Evolutionary conservation across 2,888 invertebrate species (phyloP).

Genomic region (Dromius quadrimaculatus): DNA sequence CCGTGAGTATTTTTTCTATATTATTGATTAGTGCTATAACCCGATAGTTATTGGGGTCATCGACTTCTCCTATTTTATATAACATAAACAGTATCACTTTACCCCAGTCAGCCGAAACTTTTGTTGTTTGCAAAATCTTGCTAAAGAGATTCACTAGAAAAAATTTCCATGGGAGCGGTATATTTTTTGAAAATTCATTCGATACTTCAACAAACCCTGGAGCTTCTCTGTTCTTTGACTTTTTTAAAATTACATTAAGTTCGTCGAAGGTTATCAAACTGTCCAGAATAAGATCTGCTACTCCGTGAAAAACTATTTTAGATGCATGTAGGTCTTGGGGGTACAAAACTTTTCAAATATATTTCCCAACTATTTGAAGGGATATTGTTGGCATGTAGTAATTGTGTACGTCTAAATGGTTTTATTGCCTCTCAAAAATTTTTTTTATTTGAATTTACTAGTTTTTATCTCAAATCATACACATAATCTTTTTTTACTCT

Average conservation of each 20-base stretch:
- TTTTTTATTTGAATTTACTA: not conserved
- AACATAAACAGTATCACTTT: conserved; percentile 10
- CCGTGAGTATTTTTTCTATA: not conserved
- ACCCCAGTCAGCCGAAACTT: conserved; percentile 1
- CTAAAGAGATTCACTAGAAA: not conserved
- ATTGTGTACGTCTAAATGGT: not conserved
- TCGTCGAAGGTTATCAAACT: not conserved
- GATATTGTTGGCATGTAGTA: not conserved
- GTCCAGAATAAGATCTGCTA: not conserved
- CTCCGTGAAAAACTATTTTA: not conserved
- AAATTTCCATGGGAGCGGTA: conserved; percentile 2
- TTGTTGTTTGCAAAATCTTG: not conserved
- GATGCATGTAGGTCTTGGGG: not conserved
- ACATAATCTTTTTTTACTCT: not conserved
- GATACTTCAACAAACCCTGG: conserved; percentile 1
- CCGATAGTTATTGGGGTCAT: not conserved
- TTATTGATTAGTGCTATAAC: not conserved
- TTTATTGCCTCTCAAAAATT: not conserved
- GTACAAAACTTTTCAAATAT: not conserved
- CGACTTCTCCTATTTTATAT: not conserved
- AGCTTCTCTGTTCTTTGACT: not conserved
- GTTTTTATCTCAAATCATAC: not conserved
- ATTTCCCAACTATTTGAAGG: not conserved
- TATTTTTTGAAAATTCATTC: not conserved
- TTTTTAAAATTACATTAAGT: not conserved